These are phyloP conservation scores for Coracopsis vasa DNA, from an alignment of 2,113 vertebrate genomes.

Conservation along the genomic window DNA sequence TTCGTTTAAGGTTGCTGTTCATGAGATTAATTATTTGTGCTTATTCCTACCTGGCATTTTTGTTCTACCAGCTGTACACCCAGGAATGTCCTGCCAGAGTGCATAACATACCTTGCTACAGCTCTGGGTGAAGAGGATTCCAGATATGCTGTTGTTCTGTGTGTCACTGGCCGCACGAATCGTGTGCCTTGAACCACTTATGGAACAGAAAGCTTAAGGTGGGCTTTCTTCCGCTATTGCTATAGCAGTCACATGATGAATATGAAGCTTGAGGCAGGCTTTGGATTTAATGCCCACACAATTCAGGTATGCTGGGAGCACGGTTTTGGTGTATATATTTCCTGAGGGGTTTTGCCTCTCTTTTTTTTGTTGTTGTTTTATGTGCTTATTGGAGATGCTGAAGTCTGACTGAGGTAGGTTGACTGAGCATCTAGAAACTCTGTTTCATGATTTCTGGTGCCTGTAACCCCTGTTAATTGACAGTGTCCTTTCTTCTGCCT, in stretches of 20 bases:
- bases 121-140: background rate
- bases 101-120: fast-evolving
- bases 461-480: background rate
- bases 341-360: background rate
- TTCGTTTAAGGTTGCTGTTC: background rate
- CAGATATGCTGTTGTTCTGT: background rate
- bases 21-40: background rate
- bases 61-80: background rate
- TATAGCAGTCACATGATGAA: background rate
- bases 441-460: background rate
- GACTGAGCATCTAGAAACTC: background rate
- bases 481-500: background rate
- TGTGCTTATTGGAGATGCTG: background rate
- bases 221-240: background rate
- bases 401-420: background rate
- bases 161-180: background rate
- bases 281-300: background rate
- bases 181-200: background rate
- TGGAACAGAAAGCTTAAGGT: background rate
- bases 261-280: background rate
- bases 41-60: background rate
- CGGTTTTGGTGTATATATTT: background rate
- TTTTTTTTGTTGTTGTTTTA: background rate
- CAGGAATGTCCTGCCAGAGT: background rate
- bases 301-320: background rate